Evolutionary conservation across 2,888 invertebrate genomes (phyloP), one percentile per base, ranked within the genome.

Genomic region (Synanthedon vespiformis): DNA sequence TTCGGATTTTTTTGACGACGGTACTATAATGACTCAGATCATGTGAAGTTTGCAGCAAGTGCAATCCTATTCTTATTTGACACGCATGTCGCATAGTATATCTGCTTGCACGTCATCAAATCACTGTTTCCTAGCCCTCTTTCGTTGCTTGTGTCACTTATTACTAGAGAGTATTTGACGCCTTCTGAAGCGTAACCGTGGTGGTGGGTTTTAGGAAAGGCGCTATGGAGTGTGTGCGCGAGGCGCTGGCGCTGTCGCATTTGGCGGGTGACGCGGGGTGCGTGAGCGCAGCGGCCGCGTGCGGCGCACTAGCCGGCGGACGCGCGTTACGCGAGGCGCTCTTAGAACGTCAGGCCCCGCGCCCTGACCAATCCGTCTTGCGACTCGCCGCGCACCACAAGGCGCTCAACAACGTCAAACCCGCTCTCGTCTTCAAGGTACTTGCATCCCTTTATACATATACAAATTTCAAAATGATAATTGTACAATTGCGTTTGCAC

Each of bases 261-360:
- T 95, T 96, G 80, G 92, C 93, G 54, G 94, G 92, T 55, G 97
- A 97, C 74, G 92, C 93, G 65, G 89, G 94, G 53, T 96, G 96
- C 70, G 87, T 96, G 52, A 95, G 95, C 75, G 91, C 95, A 69
- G 94, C 95, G 52, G 92, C 94, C 67, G 93, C 93, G 51, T 97
- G 95, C 96, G 89, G 95, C 64, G 77, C 78, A 58, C 66, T 70
- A 57, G 76, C 74, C 50, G 79, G 75, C 18, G 71, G 69, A 0
- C 58, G 62, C 5, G 51, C 41, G 12, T 54, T 51, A 11, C 50
- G 54, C 18, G 56, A 51, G n/a, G 57, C 53, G 54, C 54, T 48
- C 12, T 54, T 52, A 10, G 40, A 52, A 60, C 4, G 50, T 40
- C 13, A 53, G 52, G 10, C 50, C 52, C 40, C 52, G 94, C 61